Percentiles rank a stretch among this genome's conserved stretches.
These are phyloP conservation scores for Danaus plexippus DNA, from an alignment of 1,140 invertebrate genomes.

Conservation along the genomic window DNA sequence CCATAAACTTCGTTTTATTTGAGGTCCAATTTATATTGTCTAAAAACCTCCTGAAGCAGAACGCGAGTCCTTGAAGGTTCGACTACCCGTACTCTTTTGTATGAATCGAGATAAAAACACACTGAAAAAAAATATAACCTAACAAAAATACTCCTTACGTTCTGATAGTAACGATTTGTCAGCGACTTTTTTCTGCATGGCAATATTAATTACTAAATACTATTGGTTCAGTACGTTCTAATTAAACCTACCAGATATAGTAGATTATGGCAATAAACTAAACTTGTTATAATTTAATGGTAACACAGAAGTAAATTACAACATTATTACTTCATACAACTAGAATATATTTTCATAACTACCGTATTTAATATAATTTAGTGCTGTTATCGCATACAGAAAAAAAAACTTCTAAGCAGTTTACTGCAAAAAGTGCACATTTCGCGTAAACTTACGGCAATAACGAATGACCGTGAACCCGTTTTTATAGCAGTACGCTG, in stretches of 20 bases:
- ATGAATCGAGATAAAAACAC: slow-evolving; percentile 33
- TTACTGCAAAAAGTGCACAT: slow-evolving; percentile 60
- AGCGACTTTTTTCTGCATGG: slow-evolving; percentile 37
- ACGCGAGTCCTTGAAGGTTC: slow-evolving; percentile 60
- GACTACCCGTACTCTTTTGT: slow-evolving; percentile 50
- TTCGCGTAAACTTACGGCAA: slow-evolving; percentile 37
- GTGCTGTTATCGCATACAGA: too few relatives aligned
- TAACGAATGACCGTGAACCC: slow-evolving; percentile 47
- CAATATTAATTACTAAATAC: too few relatives aligned
- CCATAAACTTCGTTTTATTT: background rate
- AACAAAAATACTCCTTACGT: slow-evolving; percentile 34
- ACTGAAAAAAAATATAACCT: slow-evolving; percentile 38
- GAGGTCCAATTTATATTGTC: slow-evolving; percentile 27
- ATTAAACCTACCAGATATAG: too few relatives aligned
- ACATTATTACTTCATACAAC: too few relatives aligned
- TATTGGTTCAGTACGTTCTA: too few relatives aligned
- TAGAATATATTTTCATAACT: too few relatives aligned
- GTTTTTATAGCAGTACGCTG: slow-evolving; percentile 33
- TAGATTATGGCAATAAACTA: slow-evolving; percentile 1
- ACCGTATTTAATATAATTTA: too few relatives aligned
- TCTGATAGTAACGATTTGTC: slow-evolving; percentile 46
- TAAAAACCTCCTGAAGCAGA: slow-evolving; percentile 52
- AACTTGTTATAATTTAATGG: slow-evolving; percentile 33
- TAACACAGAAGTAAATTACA: slow-evolving; percentile 17
- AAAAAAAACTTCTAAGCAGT: slow-evolving; percentile 42